Evolutionary conservation across 2,888 invertebrate species (phyloP).

Genomic region (Ecliptopera silaceata): DNA sequence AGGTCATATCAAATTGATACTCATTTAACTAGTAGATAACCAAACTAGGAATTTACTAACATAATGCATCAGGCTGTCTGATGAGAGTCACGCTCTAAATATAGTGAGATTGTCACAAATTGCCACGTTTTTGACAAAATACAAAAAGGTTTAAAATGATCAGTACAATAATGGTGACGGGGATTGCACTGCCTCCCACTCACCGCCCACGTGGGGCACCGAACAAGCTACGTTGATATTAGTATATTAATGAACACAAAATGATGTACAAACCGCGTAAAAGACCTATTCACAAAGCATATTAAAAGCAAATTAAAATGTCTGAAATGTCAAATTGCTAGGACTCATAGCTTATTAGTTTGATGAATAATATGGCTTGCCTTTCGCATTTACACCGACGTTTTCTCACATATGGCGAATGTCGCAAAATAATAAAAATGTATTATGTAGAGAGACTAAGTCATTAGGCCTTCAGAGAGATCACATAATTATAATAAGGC

Average conservation of each 20-base stretch:
- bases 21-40: background rate
- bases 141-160: slow-evolving; percentile 41
- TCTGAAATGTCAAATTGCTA: slow-evolving; percentile 79
- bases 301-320: slow-evolving; percentile 79
- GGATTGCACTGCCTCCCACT: slow-evolving; percentile 58
- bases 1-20: background rate
- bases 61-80: background rate
- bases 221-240: slow-evolving; percentile 70
- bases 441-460: no score
- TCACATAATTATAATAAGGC: no score
- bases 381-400: slow-evolving; percentile 47
- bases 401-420: background rate
- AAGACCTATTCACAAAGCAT: slow-evolving; percentile 75
- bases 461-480: no score
- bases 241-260: slow-evolving; percentile 78
- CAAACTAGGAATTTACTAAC: no score
- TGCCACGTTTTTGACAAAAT: slow-evolving; percentile 38
- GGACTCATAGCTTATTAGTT: slow-evolving; percentile 71
- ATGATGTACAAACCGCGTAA: slow-evolving; percentile 78
- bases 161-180: slow-evolving; percentile 56
- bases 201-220: slow-evolving; percentile 61
- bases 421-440: no score
- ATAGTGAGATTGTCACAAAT: slow-evolving; percentile 55
- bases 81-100: slow-evolving; percentile 57
- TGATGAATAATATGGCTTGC: slow-evolving; percentile 44